These are phyloP conservation scores for Formicarius rufipectus DNA, from an alignment of 2,113 vertebrate genomes.

Conservation along the genomic window DNA sequence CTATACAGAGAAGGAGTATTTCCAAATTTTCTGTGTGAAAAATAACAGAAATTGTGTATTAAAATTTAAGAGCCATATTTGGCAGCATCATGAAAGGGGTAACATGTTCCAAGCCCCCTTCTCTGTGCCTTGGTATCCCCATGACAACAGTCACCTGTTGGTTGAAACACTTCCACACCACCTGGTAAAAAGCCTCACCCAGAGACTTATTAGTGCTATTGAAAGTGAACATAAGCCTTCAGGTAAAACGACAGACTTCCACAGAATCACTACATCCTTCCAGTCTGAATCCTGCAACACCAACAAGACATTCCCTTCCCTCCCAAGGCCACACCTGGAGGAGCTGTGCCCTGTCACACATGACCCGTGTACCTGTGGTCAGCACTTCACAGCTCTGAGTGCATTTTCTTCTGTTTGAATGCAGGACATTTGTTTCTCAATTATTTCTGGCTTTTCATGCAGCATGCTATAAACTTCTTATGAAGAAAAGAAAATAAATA, in stretches of 20 bases:
- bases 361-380: background rate
- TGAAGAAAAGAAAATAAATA: slow-evolving; percentile 70
- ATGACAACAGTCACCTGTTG: background rate
- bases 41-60: background rate
- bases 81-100: background rate
- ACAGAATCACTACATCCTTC: background rate
- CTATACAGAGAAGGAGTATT: background rate
- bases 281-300: background rate
- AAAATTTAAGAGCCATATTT: background rate
- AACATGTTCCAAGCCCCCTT: background rate
- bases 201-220: background rate
- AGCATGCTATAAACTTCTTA: slow-evolving; percentile 68
- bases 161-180: background rate
- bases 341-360: background rate
- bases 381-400: background rate
- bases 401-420: slow-evolving; percentile 30
- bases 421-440: slow-evolving; percentile 56
- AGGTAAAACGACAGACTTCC: background rate
- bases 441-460: slow-evolving; percentile 72
- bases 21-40: background rate
- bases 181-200: background rate
- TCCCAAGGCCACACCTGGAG: background rate
- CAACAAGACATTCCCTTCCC: background rate
- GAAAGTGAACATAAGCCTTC: background rate
- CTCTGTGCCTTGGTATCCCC: background rate